Conservation (phyloP, 2,113 vertebrate species). For the Uropsilus gracilis region DNA sequence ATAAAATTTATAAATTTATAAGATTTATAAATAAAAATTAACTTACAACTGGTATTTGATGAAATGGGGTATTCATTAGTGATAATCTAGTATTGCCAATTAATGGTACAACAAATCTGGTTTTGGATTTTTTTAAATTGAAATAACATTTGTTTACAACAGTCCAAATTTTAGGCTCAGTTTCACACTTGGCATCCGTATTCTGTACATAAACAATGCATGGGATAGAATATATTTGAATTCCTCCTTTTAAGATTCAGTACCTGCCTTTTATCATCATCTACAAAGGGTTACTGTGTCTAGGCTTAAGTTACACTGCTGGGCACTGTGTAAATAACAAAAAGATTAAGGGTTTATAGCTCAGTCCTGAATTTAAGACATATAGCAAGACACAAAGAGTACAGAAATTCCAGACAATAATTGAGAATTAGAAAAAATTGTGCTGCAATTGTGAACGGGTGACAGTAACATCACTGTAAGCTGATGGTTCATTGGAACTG, state of each 20-base stretch:
- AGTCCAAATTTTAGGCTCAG: not conserved
- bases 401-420: not conserved
- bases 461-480: not conserved
- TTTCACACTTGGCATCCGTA: not conserved
- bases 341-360: not conserved
- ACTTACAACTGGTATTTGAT: not conserved
- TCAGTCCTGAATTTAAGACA: not conserved
- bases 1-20: no score
- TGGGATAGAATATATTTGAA: not conserved
- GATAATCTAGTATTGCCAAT: not conserved
- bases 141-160: not conserved
- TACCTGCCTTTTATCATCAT: not conserved
- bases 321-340: not conserved
- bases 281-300: not conserved
- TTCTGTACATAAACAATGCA: not conserved
- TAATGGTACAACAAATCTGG: not conserved
- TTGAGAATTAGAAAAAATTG: not conserved
- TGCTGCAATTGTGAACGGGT: not conserved
- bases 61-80: not conserved
- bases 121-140: no score
- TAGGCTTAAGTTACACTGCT: not conserved
- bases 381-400: not conserved
- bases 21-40: not conserved
- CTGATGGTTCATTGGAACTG: not conserved
- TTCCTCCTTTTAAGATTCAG: not conserved